Percentiles rank a stretch among this genome's conserved stretches.
Conservation (phyloP, 2,113 vertebrate species). For the Alouatta palliata region DNA sequence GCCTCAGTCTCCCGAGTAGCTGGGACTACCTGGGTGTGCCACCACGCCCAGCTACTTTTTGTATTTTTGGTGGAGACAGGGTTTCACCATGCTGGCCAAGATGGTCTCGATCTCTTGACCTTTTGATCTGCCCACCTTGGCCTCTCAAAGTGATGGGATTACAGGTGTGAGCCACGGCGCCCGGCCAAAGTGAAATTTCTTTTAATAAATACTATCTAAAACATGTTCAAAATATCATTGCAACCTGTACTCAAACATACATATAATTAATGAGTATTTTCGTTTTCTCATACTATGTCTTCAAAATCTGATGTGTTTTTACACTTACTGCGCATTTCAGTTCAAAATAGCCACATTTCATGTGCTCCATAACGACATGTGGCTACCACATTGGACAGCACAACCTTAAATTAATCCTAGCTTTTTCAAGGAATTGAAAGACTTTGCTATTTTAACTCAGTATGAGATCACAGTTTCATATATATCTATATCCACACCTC, state of each 20-base stretch:
- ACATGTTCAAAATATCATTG: not conserved
- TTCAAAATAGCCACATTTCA: not conserved
- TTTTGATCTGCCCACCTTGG: too few relatives aligned
- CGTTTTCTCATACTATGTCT: not conserved
- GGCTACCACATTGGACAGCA: not conserved
- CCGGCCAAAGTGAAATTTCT: not conserved
- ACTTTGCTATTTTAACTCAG: not conserved
- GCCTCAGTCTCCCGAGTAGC: too few relatives aligned
- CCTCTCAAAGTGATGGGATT: too few relatives aligned
- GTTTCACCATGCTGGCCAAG: too few relatives aligned
- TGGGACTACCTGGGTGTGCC: too few relatives aligned
- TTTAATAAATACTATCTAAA: not conserved
- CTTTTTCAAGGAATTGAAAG: not conserved
- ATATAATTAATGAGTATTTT: not conserved
- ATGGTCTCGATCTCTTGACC: too few relatives aligned
- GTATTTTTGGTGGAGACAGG: too few relatives aligned
- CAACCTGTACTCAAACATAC: not conserved
- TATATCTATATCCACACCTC: too few relatives aligned
- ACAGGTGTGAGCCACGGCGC: too few relatives aligned
- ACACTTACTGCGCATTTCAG: not conserved
- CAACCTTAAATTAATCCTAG: not conserved
- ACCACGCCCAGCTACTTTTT: too few relatives aligned
- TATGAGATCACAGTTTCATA: not conserved
- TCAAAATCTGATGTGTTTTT: not conserved
- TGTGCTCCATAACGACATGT: accelerated